Evolutionary conservation across 2,888 invertebrate genomes (phyloP), one percentile per base, ranked within the genome.

Genomic region (Aricia artaxerxes): DNA sequence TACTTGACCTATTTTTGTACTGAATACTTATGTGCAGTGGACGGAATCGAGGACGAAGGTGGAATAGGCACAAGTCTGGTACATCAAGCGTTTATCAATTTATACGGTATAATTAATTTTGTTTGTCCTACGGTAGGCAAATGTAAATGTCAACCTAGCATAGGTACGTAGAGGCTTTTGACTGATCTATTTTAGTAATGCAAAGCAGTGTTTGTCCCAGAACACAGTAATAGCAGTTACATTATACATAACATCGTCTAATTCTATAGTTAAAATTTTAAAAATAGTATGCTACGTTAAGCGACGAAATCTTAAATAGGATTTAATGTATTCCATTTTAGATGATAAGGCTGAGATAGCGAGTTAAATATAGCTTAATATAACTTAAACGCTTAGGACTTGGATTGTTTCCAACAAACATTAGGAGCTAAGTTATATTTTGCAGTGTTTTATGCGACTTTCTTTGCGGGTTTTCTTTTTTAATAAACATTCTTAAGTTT

Each of bases 341-440:
- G 57, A 76, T 76, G 57, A 57, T 76, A 76, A 75, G 76, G 35
- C 53, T 53, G 35, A 57, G 76, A 76, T 76, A 76, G 49, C 76
- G 16, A 57, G 76, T 76, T 76, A 57, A 57, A 76, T 76, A 53
- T 76, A 53, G 76, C 76, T 53, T 76, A 76, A 76, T 76, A 53
- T 76, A 76, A 57, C 53, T 76, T 75, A 53, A 76, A 76, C 49
- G 76, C 53, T 57, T 76, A 76, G 76, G 57, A 76, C 31, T 76
- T 76, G 76, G 76, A 76, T 76, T 35, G 76, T 57, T 76, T 76
- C 76, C 76, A 76, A 76, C 53, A 53, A 57, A 35, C 76, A 35
- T 76, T 76, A 35, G 76, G 31, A 53, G 57, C 53, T 53, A 11
- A 53, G 31, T 76, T 31, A 57, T 53, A 76, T 57, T 75, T 31